Evolutionary conservation across 2,888 invertebrate species (phyloP), one percentile per base, ranked within the genome.

Genomic region (Tanypteryx hageni): DNA sequence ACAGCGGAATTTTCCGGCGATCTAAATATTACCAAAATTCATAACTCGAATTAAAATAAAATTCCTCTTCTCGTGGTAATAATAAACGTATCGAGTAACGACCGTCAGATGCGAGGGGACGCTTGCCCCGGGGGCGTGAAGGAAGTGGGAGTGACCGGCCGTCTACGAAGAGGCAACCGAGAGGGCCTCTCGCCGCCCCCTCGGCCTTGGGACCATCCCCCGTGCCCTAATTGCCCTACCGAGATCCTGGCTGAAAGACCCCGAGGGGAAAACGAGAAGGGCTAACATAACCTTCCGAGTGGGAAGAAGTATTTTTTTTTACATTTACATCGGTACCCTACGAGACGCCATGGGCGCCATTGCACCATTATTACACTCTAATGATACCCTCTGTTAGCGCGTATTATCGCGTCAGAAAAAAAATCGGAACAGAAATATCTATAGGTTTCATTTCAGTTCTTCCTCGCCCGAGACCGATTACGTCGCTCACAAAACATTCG

Each of bases 81-180:
- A 68, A 68, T 68, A 68, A 68, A 68, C 18, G 68, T 68, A 68
- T 68, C 68, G n/a, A 68, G 68, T 68, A 68, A 68, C 68, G 68
- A 68, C 68, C 68, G 68, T 68, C 18, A 18, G 18, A 68, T 68
- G 68, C 68, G 18, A 68, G 9, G 68, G 22, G 68, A 68, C 68
- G 44, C 68, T 68, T n/a, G 68, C 68, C 68, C 11, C 68, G 68
- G 68, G 44, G 68, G n/a, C 22, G 68, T n/a, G 68, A 18, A 68
- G 68, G 68, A 68, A 68, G 68, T 68, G 68, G 68, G 68, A 68
- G 68, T 18, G 68, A 68, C 68, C 68, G 22, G 68, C 68, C 68
- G n/a, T 44, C 44, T 44, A 44, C 44, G 44, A 44, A 44, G 44
- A 44, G 44, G 44, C 44, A 44, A 5, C 44, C 3, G 44, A 44